phyloP scores from a whole-genome alignment of 2,888 invertebrate genomes.

The Neocrepidodera transversa region DNA sequence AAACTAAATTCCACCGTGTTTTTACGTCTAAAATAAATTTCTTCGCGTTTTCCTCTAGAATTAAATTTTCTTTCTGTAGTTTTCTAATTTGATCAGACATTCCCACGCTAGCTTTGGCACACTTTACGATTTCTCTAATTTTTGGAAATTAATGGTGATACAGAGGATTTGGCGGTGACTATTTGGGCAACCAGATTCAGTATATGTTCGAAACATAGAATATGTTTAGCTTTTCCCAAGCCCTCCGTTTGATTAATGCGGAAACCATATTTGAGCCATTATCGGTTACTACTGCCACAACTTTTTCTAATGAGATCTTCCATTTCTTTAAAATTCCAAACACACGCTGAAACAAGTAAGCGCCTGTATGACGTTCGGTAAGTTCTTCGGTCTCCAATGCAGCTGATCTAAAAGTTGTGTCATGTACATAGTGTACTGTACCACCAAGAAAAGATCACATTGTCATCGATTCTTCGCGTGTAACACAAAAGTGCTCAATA shows the following conservation, averaged over 20 bases:
- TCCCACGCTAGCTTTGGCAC: constrained; percentile 2
- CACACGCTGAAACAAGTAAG: neutral
- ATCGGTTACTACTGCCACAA: constrained; percentile 6
- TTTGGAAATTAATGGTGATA: neutral
- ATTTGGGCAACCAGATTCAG: constrained; percentile 1
- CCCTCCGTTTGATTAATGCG: constrained; percentile 5
- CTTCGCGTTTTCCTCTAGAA: neutral
- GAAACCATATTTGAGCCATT: constrained; percentile 12
- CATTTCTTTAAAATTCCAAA: neutral
- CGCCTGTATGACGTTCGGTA: constrained; percentile 5
- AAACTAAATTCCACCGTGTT: constrained; percentile 15
- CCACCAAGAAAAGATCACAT: constrained; percentile 13
- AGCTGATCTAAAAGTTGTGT: neutral
- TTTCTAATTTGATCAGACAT: neutral
- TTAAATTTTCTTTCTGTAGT: neutral
- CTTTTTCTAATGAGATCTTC: constrained; percentile 7
- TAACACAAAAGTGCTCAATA: constrained; percentile 3
- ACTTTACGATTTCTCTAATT: constrained; percentile 10
- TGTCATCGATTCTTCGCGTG: constrained; percentile 7
- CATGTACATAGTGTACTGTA: constrained; percentile 9
- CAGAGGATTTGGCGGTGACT: neutral
- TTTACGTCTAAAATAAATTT: neutral
- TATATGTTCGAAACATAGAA: constrained; percentile 15
- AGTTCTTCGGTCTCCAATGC: constrained; percentile 3
- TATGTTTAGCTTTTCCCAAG: constrained; percentile 17